Evolutionary conservation across 1,140 invertebrate genomes (phyloP).

Genomic region (Euglossa dilemma): DNA sequence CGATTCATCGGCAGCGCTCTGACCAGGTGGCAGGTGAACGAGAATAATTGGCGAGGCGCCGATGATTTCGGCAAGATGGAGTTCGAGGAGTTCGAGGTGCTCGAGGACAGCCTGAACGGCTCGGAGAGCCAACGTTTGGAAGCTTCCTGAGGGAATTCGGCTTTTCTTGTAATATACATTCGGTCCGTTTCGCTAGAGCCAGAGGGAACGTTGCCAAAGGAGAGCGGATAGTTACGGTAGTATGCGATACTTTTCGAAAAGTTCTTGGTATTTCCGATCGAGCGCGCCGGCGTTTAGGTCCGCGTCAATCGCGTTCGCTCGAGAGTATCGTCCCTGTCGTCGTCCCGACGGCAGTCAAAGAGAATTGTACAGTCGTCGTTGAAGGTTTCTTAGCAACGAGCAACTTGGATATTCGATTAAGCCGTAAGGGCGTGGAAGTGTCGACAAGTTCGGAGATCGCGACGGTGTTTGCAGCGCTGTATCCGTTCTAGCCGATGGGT

Average conservation of each 20-base stretch:
- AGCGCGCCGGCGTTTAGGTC: background rate
- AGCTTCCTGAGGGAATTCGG: slow-evolving; percentile 23
- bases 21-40: slow-evolving; percentile 79
- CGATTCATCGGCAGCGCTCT: slow-evolving; percentile 74
- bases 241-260: background rate
- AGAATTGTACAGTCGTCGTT: slow-evolving; percentile 13
- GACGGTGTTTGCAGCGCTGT: background rate
- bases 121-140: slow-evolving; percentile 56
- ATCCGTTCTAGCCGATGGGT: background rate
- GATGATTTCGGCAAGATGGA: slow-evolving; percentile 90
- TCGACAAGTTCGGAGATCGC: background rate
- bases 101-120: slow-evolving; percentile 85
- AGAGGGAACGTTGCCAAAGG: slow-evolving; percentile 36
- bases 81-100: slow-evolving; percentile 91
- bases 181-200: background rate
- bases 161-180: slow-evolving; percentile 24
- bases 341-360: background rate
- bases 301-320: background rate
- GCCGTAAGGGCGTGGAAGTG: background rate
- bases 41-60: slow-evolving; percentile 74
- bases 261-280: background rate
- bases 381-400: slow-evolving; percentile 48
- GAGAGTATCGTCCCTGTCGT: background rate
- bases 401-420: background rate
- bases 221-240: slow-evolving; percentile 22